A percentile compares a stretch with the other conserved stretches of the same genome.
These are phyloP conservation scores for Spinus olivaceus DNA, from an alignment of 2,797 vertebrate genomes.

Conservation along the genomic window DNA sequence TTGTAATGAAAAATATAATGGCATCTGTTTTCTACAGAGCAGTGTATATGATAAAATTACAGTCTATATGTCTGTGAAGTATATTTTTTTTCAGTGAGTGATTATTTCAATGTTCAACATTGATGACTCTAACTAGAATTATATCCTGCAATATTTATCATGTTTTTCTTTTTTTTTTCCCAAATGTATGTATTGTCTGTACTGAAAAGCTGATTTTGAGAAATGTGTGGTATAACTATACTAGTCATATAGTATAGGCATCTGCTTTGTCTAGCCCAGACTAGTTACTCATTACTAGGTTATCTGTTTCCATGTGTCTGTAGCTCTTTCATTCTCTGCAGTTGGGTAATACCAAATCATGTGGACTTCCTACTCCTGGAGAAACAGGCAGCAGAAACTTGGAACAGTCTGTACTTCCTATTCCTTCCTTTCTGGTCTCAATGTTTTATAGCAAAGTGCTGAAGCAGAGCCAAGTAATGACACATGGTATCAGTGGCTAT, in stretches of 20 bases:
- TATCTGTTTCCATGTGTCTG: neutral
- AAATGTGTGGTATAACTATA: neutral
- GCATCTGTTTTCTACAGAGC: neutral
- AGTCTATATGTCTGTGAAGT: neutral
- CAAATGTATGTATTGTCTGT: neutral
- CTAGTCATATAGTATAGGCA: neutral
- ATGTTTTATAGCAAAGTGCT: neutral
- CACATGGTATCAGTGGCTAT: neutral
- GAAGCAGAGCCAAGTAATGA: constrained; percentile 1
- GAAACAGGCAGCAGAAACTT: neutral
- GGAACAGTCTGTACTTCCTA: neutral
- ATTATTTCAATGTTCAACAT: neutral
- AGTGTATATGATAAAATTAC: neutral
- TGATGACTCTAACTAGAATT: neutral
- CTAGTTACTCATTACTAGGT: neutral
- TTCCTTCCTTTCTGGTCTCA: neutral
- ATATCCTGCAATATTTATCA: neutral
- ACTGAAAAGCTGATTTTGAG: neutral
- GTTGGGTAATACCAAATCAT: neutral
- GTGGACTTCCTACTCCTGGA: neutral
- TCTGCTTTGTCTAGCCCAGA: neutral
- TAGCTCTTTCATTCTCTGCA: neutral
- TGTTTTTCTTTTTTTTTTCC: neutral
- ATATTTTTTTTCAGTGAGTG: neutral
- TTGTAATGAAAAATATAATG: neutral